A percentile compares a stretch with the other conserved stretches of the same genome.
Conservation (phyloP, 2,888 invertebrate genomes). For the Epirrita christyi region DNA sequence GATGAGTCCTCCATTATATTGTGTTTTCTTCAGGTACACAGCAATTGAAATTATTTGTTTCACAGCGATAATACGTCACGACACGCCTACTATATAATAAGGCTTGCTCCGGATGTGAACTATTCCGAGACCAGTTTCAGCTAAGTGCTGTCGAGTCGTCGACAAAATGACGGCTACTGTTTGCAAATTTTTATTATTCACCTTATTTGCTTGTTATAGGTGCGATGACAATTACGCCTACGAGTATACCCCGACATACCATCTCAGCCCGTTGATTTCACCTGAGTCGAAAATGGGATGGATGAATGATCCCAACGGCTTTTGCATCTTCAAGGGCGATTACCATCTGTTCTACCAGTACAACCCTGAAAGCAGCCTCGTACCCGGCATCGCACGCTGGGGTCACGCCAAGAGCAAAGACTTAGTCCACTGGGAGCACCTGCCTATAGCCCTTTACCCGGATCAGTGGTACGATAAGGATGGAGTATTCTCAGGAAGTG, state of each 20-base stretch:
- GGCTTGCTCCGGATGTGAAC: slow-evolving; percentile 32
- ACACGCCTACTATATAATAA: slow-evolving; percentile 29
- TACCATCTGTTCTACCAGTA: slow-evolving; percentile 82
- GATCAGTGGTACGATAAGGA: slow-evolving; percentile 62
- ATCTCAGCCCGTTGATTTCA: slow-evolving; percentile 54
- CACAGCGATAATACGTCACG: slow-evolving; percentile 12
- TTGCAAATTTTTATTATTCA: slow-evolving; percentile 40
- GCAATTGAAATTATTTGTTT: slow-evolving; percentile 7
- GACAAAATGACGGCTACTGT: slow-evolving; percentile 34
- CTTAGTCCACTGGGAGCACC: slow-evolving; percentile 74
- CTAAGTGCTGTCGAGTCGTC: slow-evolving; percentile 8
- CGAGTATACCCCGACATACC: slow-evolving; percentile 62
- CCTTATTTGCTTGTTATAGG: slow-evolving; percentile 41
- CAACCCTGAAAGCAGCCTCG: slow-evolving; percentile 66
- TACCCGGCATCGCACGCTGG: slow-evolving; percentile 75
- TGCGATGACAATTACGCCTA: slow-evolving; percentile 41
- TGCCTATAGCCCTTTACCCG: slow-evolving; percentile 75
- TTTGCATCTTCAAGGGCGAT: slow-evolving; percentile 60
- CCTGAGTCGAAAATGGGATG: slow-evolving; percentile 56
- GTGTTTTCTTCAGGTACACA: background rate
- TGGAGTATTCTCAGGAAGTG: slow-evolving; percentile 80
- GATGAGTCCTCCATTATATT: background rate
- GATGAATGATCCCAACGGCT: slow-evolving; percentile 85
- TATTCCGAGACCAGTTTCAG: slow-evolving; percentile 38
- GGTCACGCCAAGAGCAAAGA: slow-evolving; percentile 78